Evolutionary conservation across 2,113 vertebrate species (phyloP).

Genomic region (Merops nubicus): DNA sequence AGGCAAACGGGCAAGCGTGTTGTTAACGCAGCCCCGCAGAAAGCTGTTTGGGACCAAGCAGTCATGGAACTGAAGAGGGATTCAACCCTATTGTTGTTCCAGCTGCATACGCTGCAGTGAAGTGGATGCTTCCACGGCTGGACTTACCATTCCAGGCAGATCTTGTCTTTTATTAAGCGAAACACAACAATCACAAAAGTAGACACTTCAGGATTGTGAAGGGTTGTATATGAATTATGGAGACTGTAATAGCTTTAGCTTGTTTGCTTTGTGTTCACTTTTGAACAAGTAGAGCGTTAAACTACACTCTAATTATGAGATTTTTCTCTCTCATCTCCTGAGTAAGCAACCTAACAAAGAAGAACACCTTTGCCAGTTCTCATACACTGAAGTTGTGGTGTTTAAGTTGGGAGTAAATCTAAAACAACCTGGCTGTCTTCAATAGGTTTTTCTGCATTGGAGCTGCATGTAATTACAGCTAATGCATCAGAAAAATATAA

Average conservation of each 20-base stretch:
- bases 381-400: background rate
- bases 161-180: background rate
- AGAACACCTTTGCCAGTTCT: background rate
- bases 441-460: background rate
- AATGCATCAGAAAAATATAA: background rate
- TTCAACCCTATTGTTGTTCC: background rate
- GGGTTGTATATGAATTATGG: background rate
- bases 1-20: background rate
- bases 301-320: background rate
- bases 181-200: background rate
- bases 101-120: accelerated
- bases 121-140: background rate
- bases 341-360: background rate
- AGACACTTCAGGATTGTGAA: background rate
- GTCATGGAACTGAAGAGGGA: background rate
- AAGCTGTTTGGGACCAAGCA: background rate
- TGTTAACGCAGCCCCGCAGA: background rate
- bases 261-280: background rate
- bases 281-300: background rate
- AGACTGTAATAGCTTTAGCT: background rate
- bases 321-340: background rate
- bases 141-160: background rate
- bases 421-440: background rate
- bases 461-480: background rate
- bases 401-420: background rate